Percentiles rank a stretch among this genome's conserved stretches.
Evolutionary conservation across 2,797 vertebrate species (phyloP).

Genomic region (Spondyliosoma cantharus): DNA sequence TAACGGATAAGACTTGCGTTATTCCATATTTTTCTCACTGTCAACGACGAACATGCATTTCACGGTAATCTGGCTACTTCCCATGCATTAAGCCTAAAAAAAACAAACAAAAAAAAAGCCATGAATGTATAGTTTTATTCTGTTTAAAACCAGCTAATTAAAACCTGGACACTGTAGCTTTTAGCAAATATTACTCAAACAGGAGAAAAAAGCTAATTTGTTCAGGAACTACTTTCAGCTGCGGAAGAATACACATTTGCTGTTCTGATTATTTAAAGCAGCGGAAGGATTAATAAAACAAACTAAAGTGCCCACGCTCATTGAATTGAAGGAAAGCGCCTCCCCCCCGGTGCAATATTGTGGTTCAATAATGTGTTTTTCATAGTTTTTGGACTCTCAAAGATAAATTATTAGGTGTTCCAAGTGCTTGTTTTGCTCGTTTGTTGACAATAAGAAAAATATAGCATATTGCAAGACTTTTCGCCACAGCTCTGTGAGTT

Average conservation of each 20-base stretch:
- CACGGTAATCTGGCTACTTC: background rate
- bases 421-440: background rate
- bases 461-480: background rate
- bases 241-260: slow-evolving; percentile 19
- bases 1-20: slow-evolving; percentile 16
- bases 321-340: background rate
- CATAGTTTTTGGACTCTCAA: background rate
- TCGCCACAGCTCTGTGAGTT: slow-evolving; percentile 78
- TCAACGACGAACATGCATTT: background rate
- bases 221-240: slow-evolving; percentile 23
- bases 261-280: background rate
- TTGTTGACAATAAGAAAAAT: slow-evolving; percentile 36
- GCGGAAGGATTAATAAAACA: background rate
- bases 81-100: background rate
- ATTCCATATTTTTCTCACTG: slow-evolving; percentile 26
- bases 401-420: background rate
- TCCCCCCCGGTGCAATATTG: background rate
- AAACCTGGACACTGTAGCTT: background rate
- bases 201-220: background rate
- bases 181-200: background rate
- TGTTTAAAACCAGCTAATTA: background rate
- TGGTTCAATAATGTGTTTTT: background rate
- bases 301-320: background rate
- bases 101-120: background rate
- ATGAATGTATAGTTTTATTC: slow-evolving; percentile 1